These are phyloP conservation scores for Watersipora subatra DNA, from an alignment of 1,140 invertebrate genomes.

Conservation along the genomic window DNA sequence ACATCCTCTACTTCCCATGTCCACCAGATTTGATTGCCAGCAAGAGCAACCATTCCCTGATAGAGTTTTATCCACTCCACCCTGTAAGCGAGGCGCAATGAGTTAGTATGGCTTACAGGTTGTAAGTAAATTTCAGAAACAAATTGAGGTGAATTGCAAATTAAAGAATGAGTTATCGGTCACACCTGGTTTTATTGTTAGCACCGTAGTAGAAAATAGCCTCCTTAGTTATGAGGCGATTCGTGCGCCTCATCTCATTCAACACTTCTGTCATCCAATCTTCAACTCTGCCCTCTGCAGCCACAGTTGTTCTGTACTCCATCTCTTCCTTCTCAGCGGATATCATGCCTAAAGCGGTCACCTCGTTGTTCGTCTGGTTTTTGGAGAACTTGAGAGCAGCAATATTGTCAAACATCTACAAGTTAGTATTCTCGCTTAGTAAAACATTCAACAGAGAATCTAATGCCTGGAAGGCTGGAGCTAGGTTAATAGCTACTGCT, in stretches of 20 bases:
- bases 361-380: constrained; percentile 48
- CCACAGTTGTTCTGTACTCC: constrained; percentile 55
- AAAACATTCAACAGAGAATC: not conserved
- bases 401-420: constrained; percentile 76
- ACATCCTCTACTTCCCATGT: constrained; percentile 80
- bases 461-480: not conserved
- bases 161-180: no score
- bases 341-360: constrained; percentile 59
- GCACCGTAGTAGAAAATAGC: constrained; percentile 71
- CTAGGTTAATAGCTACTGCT: not conserved
- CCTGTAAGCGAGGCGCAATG: constrained; percentile 37
- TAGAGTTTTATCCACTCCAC: constrained; percentile 74
- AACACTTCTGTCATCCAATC: constrained; percentile 77
- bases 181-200: constrained; percentile 48
- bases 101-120: no score
- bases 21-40: constrained; percentile 81
- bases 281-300: constrained; percentile 59
- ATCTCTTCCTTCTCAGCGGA: constrained; percentile 73
- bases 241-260: constrained; percentile 65
- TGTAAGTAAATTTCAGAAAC: no score
- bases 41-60: constrained; percentile 73
- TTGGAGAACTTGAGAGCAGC: constrained; percentile 53
- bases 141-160: no score
- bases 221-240: constrained; percentile 72
- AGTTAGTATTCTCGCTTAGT: no score